Conservation (phyloP, 2,113 vertebrate genomes). For the Girardinichthys multiradiatus region DNA sequence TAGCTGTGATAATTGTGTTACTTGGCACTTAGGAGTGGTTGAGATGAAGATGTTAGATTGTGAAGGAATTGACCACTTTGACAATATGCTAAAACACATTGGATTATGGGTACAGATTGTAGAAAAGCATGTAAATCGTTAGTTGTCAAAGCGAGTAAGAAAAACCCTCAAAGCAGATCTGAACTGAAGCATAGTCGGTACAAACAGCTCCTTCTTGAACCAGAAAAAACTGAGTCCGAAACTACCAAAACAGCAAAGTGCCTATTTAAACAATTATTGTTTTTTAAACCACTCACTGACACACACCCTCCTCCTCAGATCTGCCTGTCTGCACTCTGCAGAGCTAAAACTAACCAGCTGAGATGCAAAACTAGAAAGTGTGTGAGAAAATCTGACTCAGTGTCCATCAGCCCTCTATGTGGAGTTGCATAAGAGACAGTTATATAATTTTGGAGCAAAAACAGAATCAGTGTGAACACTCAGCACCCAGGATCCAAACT, state of each 20-base stretch:
- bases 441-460: slow-evolving; percentile 4
- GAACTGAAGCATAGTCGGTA: background rate
- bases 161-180: background rate
- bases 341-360: background rate
- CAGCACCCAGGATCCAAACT: slow-evolving; percentile 7
- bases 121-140: background rate
- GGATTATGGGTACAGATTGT: too few species aligned
- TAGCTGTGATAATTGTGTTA: too few species aligned
- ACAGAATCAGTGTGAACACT: slow-evolving; percentile 13
- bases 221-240: background rate
- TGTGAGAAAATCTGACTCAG: slow-evolving; percentile 19
- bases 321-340: background rate
- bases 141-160: too few species aligned
- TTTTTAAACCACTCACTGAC: background rate
- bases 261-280: too few species aligned
- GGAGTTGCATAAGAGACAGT: slow-evolving; percentile 9
- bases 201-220: background rate
- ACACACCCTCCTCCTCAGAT: background rate
- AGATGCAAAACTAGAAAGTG: background rate
- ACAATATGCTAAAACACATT: too few species aligned
- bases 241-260: background rate
- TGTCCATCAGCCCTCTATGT: slow-evolving; percentile 1
- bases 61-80: too few species aligned
- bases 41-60: too few species aligned
- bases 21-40: too few species aligned